Evolutionary conservation across 2,113 vertebrate genomes (phyloP).

Genomic region (Gorsachius goisagi): DNA sequence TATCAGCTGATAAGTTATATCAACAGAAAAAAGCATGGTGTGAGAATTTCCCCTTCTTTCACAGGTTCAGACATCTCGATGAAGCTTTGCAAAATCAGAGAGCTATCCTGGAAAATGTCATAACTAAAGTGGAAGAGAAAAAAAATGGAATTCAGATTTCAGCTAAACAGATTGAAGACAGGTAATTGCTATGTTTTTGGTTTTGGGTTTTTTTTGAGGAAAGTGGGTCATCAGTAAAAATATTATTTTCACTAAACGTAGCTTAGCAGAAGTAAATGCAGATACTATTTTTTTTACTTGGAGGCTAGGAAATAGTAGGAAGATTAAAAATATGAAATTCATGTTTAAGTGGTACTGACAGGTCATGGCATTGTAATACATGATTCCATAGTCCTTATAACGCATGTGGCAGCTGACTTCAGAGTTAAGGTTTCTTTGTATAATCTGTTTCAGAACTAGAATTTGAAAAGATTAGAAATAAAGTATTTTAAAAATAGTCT

Average conservation of each 20-base stretch:
- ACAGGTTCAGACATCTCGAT: conserved; percentile 77
- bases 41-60: neutral
- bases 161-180: conserved; percentile 81
- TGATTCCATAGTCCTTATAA: neutral
- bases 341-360: neutral
- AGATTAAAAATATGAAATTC: neutral
- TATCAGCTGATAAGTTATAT: neutral
- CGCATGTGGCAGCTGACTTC: neutral
- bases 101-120: conserved; percentile 77
- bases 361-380: neutral
- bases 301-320: neutral
- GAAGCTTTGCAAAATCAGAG: conserved; percentile 81
- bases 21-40: fast-evolving
- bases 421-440: neutral
- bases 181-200: conserved; percentile 57
- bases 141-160: conserved; percentile 76
- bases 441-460: neutral
- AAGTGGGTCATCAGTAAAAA: neutral
- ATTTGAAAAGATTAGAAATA: neutral
- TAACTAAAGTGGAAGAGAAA: conserved; percentile 80
- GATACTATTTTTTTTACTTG: neutral
- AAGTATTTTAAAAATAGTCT: neutral
- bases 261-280: neutral
- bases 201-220: neutral
- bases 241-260: neutral